phyloP scores from a whole-genome alignment of 2,797 vertebrate genomes.

The Scolopax rusticola region DNA sequence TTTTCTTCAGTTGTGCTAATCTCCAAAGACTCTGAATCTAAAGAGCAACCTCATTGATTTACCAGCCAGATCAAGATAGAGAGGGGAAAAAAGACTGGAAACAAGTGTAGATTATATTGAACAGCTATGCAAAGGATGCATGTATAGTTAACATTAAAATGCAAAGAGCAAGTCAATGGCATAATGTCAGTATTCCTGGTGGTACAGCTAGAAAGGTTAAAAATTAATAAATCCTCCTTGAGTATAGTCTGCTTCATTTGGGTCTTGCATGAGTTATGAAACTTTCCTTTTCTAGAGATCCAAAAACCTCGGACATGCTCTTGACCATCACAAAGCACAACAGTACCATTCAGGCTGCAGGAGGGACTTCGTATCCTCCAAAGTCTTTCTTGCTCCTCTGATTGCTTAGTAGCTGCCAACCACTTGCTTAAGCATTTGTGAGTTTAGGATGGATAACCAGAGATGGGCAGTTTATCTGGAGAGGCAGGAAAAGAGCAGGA shows the following conservation, averaged over 20 bases:
- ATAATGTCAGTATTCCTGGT: not conserved
- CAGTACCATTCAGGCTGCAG: not conserved
- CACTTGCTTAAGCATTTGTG: not conserved
- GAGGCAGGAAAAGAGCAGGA: not conserved
- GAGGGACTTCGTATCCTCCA: not conserved
- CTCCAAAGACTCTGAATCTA: slow-evolving; percentile 12
- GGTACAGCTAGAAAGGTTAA: not conserved
- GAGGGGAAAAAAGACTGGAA: not conserved
- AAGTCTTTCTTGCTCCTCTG: not conserved
- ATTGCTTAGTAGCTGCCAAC: not conserved
- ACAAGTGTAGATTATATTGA: not conserved
- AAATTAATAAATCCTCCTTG: not conserved
- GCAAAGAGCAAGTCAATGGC: not conserved
- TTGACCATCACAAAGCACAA: not conserved
- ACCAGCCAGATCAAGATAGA: not conserved
- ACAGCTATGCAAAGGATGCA: not conserved
- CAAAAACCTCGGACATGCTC: not conserved
- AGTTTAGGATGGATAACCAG: not conserved
- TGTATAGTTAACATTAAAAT: not conserved
- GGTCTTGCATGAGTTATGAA: not conserved
- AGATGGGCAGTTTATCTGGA: not conserved
- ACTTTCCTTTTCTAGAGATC: not conserved
- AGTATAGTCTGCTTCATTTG: not conserved
- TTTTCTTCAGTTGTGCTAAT: not conserved
- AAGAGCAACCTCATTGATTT: slow-evolving; percentile 26